Evolutionary conservation across 2,797 vertebrate genomes (phyloP), one percentile per base, ranked within the genome.

Genomic region (Otus scops): DNA sequence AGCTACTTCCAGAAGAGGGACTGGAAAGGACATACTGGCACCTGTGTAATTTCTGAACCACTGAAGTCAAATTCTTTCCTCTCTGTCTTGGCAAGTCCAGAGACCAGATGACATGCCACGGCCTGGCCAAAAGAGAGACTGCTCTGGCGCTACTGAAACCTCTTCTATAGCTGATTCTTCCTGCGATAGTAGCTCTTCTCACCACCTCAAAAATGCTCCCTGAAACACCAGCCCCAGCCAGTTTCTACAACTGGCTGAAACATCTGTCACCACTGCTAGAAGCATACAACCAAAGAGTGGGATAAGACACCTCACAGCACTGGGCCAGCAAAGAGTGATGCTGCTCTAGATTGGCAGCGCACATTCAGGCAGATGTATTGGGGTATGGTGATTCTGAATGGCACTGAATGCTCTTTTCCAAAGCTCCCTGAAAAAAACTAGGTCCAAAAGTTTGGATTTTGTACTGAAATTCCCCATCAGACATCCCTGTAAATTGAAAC

Each of bases 1-100:
- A 92, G 34, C 28, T 89, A 64, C 60, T 93, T 93, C 85, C 94
- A 96, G 88, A 95, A 87, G 77, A 96, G 77, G 45, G 86, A 74
- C 92, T 96, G 88, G 83, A 96, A 95, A 95, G 89, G 90, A 91
- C 90, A 68, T 77, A 85, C 67, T 95, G 94, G 92, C 94, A 96
- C 92, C 83, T 94, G 74, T 82, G 70, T 95, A 69, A 88, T 94
- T 97, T 92, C 83, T 95, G 92, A 95, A 85, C 67, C 47, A 41
- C 51, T 61, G 43, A 93, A 90, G 83, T 73, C 2, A 92, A 94
- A 94, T 96, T 95, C 90, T 91, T 95, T 96, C 94, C 85, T 90
- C 70, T 84, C 83, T 77, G 48, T 76, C 75, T 93, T 96, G 96
- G 90, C 90, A 94, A 92, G 86, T 12, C 30, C 75, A 74, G 67